These are phyloP conservation scores for Tribolium freemani DNA, from an alignment of 2,888 invertebrate genomes.

Conservation along the genomic window DNA sequence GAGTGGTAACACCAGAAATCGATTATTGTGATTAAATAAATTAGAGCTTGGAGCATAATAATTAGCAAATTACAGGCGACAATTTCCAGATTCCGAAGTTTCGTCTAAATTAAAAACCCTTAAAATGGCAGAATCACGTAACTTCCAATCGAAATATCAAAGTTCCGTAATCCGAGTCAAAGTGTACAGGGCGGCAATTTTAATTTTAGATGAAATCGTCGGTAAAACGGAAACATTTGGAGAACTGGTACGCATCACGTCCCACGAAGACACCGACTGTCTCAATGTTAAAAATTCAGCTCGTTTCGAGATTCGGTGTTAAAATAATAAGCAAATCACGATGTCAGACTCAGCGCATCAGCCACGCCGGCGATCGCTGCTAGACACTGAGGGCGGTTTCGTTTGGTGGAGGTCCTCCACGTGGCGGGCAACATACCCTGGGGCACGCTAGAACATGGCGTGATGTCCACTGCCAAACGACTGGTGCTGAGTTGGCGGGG, in stretches of 20 bases:
- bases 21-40: too few relatives aligned
- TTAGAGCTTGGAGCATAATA: too few relatives aligned
- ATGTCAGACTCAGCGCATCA: background rate
- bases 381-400: background rate
- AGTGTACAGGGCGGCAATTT: background rate
- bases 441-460: slow-evolving; percentile 58
- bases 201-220: slow-evolving; percentile 28
- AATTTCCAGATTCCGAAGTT: too few relatives aligned
- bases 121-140: too few relatives aligned
- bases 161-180: too few relatives aligned
- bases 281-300: background rate
- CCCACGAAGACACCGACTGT: background rate
- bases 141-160: too few relatives aligned
- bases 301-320: background rate
- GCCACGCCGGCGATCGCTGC: background rate
- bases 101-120: too few relatives aligned
- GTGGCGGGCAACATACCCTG: slow-evolving; percentile 47
- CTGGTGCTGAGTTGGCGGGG: slow-evolving; percentile 75
- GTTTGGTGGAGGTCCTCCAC: slow-evolving; percentile 34
- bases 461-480: slow-evolving; percentile 77
- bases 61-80: too few relatives aligned
- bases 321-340: background rate
- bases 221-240: slow-evolving; percentile 3
- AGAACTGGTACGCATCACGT: background rate
- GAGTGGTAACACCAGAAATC: too few relatives aligned